These are phyloP conservation scores for Ennomos quercinarius DNA, from an alignment of 2,888 invertebrate species.

Conservation along the genomic window DNA sequence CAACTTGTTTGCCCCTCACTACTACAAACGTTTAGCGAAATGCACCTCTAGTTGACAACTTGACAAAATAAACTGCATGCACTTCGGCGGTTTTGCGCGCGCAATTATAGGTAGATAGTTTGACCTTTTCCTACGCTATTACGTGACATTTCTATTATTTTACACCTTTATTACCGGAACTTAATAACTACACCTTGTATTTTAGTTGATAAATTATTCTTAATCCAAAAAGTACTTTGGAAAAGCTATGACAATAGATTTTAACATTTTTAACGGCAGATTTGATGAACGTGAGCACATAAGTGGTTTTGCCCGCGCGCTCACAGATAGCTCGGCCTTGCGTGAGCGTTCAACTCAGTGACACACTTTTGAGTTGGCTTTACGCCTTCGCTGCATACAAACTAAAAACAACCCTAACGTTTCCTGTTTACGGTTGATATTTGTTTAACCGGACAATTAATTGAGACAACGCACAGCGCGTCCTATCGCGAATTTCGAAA, in stretches of 20 bases:
- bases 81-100: slow-evolving; percentile 42
- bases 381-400: slow-evolving; percentile 64
- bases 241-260: slow-evolving; percentile 33
- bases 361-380: slow-evolving; percentile 84
- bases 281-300: slow-evolving; percentile 55
- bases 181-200: not conserved
- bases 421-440: slow-evolving; percentile 35
- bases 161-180: slow-evolving; percentile 6
- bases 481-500: slow-evolving; percentile 73
- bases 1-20: no score
- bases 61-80: slow-evolving; percentile 29
- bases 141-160: slow-evolving; percentile 22
- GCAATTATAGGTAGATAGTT: slow-evolving; percentile 33
- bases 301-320: slow-evolving; percentile 76
- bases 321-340: slow-evolving; percentile 82
- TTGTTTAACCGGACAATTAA: slow-evolving; percentile 54
- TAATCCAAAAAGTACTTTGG: no score
- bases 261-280: slow-evolving; percentile 21
- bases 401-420: slow-evolving; percentile 58
- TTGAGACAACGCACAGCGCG: slow-evolving; percentile 65
- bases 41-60: slow-evolving; percentile 18
- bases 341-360: slow-evolving; percentile 81
- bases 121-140: slow-evolving; percentile 29
- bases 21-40: not conserved
- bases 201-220: no score